Base-by-base conservation (phyloP, 2,113 vertebrate species). In the Saccopteryx leptura region DNA sequence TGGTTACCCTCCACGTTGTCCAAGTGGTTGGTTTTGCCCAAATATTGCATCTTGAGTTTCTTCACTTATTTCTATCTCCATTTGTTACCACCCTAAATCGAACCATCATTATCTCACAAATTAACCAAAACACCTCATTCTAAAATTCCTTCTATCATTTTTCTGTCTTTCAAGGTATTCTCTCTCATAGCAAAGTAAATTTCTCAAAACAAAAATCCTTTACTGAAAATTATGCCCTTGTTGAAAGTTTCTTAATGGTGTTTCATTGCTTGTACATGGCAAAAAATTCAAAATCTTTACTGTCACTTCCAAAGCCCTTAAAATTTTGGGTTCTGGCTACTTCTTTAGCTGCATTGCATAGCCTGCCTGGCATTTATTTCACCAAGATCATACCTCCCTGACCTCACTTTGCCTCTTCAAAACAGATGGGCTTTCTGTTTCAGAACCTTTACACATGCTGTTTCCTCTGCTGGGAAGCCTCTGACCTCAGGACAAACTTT, bases 41-140 rank as follows among this genome's bases (percentile, higher is more conserved):
- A 26, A 92, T 82, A 90, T 56, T 74, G 72, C 1, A 85, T n/a
- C 21, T 94, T 54, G 2, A 91, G 74, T 92, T 81, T 56, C 0
- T 87, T 9, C 1, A n/a, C 9, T 84, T 1, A 0, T 58, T 72
- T 79, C 50, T 68, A 5, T 48, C 50, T 84, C 31, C 9, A 74
- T 88, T 79, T n/a, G 14, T n/a, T 54, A 66, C 15, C 19, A n/a
- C 14, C 18, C 24, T 69, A 82, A 91, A 74, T 80, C 63, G 89
- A 96, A 91, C 65, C 5, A 89, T 15, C 4, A 65, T 74, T 50
- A 78, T 28, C 61, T 85, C 76, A 74, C n/a, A 90, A 84, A 84
- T 76, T n/a, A 92, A 84, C 28, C 39, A 46, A 90, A 91, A 88
- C 2, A 71, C 28, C 60, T 60, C 23, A 23, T 48, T 94, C 33